These are phyloP conservation scores for Nematopogon swammerdamellus DNA, from an alignment of 2,888 invertebrate species.

Conservation along the genomic window DNA sequence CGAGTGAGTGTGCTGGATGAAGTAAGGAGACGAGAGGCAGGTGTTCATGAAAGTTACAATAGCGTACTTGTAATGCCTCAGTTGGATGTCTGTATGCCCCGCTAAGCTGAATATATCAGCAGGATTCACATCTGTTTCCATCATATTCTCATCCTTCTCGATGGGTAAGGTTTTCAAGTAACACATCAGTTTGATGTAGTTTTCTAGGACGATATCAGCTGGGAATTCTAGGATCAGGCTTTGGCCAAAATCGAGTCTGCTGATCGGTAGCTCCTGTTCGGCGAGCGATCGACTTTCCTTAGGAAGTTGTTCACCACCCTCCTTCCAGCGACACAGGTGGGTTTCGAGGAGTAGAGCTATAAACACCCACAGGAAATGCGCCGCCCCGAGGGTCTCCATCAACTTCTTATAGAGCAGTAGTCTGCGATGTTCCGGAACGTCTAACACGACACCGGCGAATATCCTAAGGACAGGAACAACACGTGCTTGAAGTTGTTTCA, in stretches of 20 bases:
- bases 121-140: conserved; percentile 34
- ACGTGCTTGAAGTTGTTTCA: conserved; percentile 37
- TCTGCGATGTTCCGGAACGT: conserved; percentile 91
- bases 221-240: conserved; percentile 65
- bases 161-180: conserved; percentile 67
- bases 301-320: conserved; percentile 38
- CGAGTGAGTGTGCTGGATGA: conserved; percentile 63
- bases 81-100: conserved; percentile 66
- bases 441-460: conserved; percentile 86
- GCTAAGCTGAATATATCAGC: conserved; percentile 61
- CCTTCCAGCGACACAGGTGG: conserved; percentile 58
- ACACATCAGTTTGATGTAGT: conserved; percentile 62
- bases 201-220: conserved; percentile 58
- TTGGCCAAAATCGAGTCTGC: conserved; percentile 64
- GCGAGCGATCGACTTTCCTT: conserved; percentile 25
- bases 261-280: conserved; percentile 45
- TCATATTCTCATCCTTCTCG: conserved; percentile 53
- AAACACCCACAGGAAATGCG: conserved; percentile 69
- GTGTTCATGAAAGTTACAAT: conserved; percentile 70
- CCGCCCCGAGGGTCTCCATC: conserved; percentile 65
- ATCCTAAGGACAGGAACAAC: conserved; percentile 74
- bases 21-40: conserved; percentile 64
- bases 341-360: conserved; percentile 68
- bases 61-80: conserved; percentile 82
- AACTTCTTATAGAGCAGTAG: conserved; percentile 76